A percentile compares a stretch with the other conserved stretches of the same genome.
These are phyloP conservation scores for Sinohyriopsis cumingii DNA, from an alignment of 2,888 invertebrate species.

Conservation along the genomic window DNA sequence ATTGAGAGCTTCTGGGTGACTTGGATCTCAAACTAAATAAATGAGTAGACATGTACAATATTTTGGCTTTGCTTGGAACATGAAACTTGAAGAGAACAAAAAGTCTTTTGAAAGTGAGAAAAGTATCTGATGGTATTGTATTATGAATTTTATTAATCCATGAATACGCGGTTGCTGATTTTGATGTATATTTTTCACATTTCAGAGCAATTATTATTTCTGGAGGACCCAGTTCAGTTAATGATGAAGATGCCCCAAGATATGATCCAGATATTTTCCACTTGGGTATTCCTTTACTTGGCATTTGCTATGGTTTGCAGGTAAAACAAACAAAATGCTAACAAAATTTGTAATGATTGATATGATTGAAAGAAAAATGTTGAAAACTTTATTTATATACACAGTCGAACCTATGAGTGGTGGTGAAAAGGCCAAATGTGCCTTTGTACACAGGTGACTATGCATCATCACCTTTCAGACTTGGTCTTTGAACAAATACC, in stretches of 20 bases:
- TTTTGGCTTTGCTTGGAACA: no score
- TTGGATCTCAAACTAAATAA: no score
- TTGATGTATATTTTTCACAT: slow-evolving; percentile 10
- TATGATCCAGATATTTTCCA: slow-evolving; percentile 97
- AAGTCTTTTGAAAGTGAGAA: no score
- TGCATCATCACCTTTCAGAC: not conserved
- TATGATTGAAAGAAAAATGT: not conserved
- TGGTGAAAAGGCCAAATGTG: not conserved
- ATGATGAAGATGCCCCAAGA: slow-evolving; percentile 92
- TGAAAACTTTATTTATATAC: not conserved
- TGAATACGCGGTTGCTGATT: no score
- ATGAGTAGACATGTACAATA: no score
- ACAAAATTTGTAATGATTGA: no score
- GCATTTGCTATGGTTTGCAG: slow-evolving; percentile 99
- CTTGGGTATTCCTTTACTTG: slow-evolving; percentile 92
- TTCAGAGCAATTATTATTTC: slow-evolving; percentile 94
- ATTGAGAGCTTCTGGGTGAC: no score
- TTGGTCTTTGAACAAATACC: no score
- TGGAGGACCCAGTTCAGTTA: slow-evolving; percentile 98
- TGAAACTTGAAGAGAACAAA: no score
- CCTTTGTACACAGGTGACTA: not conserved
- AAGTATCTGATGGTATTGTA: no score
- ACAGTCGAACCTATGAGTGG: not conserved
- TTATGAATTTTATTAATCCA: no score
- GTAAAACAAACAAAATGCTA: slow-evolving; percentile 48